Percentiles rank a stretch among this genome's conserved stretches.
These are phyloP conservation scores for Homalodisca vitripennis DNA, from an alignment of 1,140 invertebrate genomes.

Conservation along the genomic window DNA sequence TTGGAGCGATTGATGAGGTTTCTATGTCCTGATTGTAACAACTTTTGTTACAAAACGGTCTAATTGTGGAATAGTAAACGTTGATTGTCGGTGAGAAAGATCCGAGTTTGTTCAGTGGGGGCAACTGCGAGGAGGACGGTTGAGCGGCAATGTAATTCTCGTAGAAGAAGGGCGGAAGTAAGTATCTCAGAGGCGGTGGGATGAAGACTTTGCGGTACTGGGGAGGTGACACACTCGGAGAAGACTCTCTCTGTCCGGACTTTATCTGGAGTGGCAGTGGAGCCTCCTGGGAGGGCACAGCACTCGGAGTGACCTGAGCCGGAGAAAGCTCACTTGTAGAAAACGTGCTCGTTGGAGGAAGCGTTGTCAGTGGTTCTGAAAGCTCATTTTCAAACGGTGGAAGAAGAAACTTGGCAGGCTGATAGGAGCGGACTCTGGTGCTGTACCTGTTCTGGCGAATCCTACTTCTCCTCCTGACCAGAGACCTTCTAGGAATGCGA, in stretches of 20 bases:
- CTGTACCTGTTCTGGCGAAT: slow-evolving; percentile 14
- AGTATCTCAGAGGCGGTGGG: slow-evolving; percentile 26
- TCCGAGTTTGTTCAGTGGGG: not conserved
- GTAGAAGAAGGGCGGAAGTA: slow-evolving; percentile 31
- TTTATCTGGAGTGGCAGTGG: too few species aligned
- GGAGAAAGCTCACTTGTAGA: too few species aligned
- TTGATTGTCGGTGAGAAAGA: not conserved
- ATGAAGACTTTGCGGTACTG: slow-evolving; percentile 5
- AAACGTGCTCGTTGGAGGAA: too few species aligned
- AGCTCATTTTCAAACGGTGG: not conserved
- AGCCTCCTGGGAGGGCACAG: too few species aligned
- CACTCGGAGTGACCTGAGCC: too few species aligned
- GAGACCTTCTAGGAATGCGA: slow-evolving; percentile 6
- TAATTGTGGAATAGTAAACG: not conserved
- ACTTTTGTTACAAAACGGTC: not conserved
- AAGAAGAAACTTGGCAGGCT: slow-evolving; percentile 6
- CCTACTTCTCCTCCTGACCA: not conserved
- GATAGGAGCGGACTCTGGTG: slow-evolving; percentile 1
- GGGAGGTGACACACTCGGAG: too few species aligned
- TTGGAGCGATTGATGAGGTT: not conserved
- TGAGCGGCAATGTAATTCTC: slow-evolving; percentile 16
- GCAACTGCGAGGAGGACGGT: too few species aligned
- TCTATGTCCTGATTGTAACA: too few species aligned
- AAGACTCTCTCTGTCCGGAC: too few species aligned
- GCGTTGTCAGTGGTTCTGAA: too few species aligned